These are phyloP conservation scores for Plagodis dolabraria DNA, from an alignment of 2,888 invertebrate genomes.

Conservation along the genomic window DNA sequence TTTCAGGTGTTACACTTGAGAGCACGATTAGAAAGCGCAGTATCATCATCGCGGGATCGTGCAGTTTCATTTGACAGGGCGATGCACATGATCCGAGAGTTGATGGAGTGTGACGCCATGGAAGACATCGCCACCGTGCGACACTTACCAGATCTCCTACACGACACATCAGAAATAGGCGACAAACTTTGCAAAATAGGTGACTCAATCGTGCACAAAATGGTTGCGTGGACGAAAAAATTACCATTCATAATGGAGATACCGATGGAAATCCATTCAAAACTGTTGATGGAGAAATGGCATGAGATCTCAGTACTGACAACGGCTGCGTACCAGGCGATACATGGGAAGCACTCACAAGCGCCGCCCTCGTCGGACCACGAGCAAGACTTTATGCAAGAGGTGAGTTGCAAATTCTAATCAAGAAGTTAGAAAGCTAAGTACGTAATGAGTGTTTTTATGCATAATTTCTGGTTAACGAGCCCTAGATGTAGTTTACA, in stretches of 20 bases:
- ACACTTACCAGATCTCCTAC: slow-evolving; percentile 95
- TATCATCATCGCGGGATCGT: slow-evolving; percentile 93
- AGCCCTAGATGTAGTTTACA: slow-evolving; percentile 55
- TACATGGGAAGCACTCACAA: slow-evolving; percentile 88
- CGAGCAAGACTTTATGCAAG: slow-evolving; percentile 93
- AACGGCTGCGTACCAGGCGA: slow-evolving; percentile 96
- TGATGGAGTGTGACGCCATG: slow-evolving; percentile 98
- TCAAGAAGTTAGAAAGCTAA: slow-evolving; percentile 33
- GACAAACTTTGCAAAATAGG: slow-evolving; percentile 98
- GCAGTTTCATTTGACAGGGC: slow-evolving; percentile 93
- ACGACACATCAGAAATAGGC: slow-evolving; percentile 95
- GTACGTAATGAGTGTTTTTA: slow-evolving; percentile 31
- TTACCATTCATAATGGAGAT: slow-evolving; percentile 98
- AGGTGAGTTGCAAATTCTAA: slow-evolving; percentile 83
- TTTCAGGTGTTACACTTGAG: slow-evolving; percentile 90
- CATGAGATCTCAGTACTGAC: slow-evolving; percentile 97
- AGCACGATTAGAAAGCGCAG: slow-evolving; percentile 94
- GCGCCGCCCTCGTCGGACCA: slow-evolving; percentile 77
- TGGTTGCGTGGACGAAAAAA: slow-evolving; percentile 99
- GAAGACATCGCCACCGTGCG: slow-evolving; percentile 97
- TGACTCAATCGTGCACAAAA: slow-evolving; percentile 98
- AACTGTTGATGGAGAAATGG: slow-evolving; percentile 98
- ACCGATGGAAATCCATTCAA: slow-evolving; percentile 97
- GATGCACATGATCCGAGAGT: slow-evolving; percentile 94
- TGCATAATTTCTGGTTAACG: slow-evolving; percentile 37